Percentiles rank a stretch among this genome's conserved stretches.
Conservation (phyloP, 1,140 invertebrate genomes). For the Babylonia areolata region DNA sequence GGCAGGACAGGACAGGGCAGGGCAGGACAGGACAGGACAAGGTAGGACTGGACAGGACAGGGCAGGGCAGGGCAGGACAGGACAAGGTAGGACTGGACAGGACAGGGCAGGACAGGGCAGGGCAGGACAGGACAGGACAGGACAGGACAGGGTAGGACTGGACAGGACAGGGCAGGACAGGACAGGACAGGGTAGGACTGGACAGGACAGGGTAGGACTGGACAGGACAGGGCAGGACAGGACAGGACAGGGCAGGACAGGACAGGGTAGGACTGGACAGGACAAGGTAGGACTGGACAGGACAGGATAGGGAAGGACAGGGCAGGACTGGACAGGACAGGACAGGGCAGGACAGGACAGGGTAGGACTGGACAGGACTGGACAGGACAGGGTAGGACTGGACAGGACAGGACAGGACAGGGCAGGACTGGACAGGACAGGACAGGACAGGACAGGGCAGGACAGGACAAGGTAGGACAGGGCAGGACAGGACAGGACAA, state of each 20-base stretch:
- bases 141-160: constrained; percentile 31
- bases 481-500: constrained; percentile 37
- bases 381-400: constrained; percentile 28
- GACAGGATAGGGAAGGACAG: constrained; percentile 28
- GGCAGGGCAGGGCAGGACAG: constrained; percentile 26
- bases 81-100: constrained; percentile 27
- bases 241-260: constrained; percentile 37
- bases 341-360: background rate
- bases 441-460: constrained; percentile 20
- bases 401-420: constrained; percentile 18
- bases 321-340: constrained; percentile 29
- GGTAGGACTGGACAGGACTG: constrained; percentile 14
- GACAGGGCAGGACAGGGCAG: constrained; percentile 41
- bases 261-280: constrained; percentile 32
- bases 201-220: constrained; percentile 7
- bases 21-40: constrained; percentile 31
- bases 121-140: constrained; percentile 39
- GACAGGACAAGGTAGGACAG: constrained; percentile 25
- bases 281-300: constrained; percentile 35
- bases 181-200: constrained; percentile 10
- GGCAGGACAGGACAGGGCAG: constrained; percentile 12
- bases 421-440: background rate
- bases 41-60: constrained; percentile 27
- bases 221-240: constrained; percentile 30
- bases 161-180: constrained; percentile 37